Conservation (phyloP, 2,797 vertebrate genomes). For the Enteromius unitaeniatus region DNA sequence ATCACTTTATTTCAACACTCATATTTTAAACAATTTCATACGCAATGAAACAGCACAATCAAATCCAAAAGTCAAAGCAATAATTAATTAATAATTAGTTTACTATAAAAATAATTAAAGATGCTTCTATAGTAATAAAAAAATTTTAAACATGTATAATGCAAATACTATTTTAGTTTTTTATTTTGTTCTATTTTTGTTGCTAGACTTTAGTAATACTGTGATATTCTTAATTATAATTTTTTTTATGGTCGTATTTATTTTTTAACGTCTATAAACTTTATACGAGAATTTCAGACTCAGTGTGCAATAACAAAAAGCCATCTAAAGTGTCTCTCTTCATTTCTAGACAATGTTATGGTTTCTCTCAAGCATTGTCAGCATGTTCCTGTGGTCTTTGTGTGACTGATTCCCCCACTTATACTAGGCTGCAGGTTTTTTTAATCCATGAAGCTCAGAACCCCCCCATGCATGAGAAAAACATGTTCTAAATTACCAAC, state of each 20-base stretch:
- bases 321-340: background rate
- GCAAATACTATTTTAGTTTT: background rate
- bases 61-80: background rate
- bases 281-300: background rate
- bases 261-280: too few species aligned
- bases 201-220: background rate
- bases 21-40: background rate
- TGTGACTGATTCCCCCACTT: slow-evolving; percentile 31
- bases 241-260: background rate
- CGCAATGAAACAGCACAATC: background rate
- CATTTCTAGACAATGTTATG: background rate
- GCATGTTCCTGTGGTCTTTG: background rate
- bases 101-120: background rate
- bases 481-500: slow-evolving; percentile 64
- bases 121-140: background rate
- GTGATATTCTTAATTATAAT: background rate
- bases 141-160: background rate
- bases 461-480: slow-evolving; percentile 55
- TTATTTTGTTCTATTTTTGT: background rate
- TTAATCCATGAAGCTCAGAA: slow-evolving; percentile 49
- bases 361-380: slow-evolving; percentile 4
- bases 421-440: slow-evolving; percentile 40
- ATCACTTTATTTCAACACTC: background rate
- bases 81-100: background rate
- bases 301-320: background rate